These are phyloP conservation scores for Typhlomys cinereus DNA, from an alignment of 2,113 vertebrate species.

Conservation along the genomic window DNA sequence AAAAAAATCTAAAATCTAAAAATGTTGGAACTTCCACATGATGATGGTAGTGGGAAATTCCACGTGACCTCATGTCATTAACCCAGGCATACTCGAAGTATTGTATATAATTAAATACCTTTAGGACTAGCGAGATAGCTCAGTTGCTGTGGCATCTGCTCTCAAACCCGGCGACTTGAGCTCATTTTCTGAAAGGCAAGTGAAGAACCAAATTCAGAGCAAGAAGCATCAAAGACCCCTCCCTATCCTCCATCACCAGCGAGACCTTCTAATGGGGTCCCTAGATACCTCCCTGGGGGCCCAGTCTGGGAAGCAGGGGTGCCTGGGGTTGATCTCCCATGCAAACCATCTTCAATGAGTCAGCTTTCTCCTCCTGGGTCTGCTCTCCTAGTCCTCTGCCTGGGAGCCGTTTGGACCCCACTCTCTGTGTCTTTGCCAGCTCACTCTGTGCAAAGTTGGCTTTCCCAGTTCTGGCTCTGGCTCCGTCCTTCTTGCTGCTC, in stretches of 20 bases:
- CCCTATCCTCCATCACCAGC: neutral
- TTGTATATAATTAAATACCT: neutral
- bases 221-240: neutral
- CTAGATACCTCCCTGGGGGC: neutral
- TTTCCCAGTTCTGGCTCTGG: neutral
- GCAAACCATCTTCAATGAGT: neutral
- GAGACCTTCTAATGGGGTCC: neutral
- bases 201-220: neutral
- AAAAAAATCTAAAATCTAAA: neutral
- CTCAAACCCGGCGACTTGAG: too few relatives aligned
- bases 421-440: too few relatives aligned
- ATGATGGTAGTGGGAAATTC: neutral
- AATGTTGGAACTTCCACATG: neutral
- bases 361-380: neutral
- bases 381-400: neutral
- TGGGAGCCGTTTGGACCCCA: neutral
- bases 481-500: neutral
- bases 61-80: neutral
- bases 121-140: neutral
- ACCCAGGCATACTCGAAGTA: neutral
- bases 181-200: too few relatives aligned
- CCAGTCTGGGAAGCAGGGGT: neutral
- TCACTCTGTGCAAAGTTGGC: neutral
- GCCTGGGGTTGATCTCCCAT: neutral
- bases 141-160: too few relatives aligned